Evolutionary conservation across 2,113 vertebrate species (phyloP), one percentile per base, ranked within the genome.

Genomic region (Chaetorhynchus papuensis): DNA sequence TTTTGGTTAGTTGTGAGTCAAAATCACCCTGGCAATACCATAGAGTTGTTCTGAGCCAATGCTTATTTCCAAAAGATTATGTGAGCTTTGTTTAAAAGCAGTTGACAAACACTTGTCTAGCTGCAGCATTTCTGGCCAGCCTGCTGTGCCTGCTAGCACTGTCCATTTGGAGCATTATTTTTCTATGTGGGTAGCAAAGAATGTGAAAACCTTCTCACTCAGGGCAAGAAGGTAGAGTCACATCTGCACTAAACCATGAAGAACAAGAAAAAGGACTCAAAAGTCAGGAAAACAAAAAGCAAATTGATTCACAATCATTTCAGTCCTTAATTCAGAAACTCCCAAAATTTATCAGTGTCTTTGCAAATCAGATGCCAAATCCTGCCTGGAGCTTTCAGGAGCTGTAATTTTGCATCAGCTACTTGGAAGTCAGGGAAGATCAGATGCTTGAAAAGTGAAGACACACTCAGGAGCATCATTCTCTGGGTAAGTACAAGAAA

Each of bases 331-430:
- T 71, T 77, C 59, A 70, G 54, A 74, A 83, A 49, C 42, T 12
- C 20, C 10, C n/a, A 6, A 49, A 45, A 79, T 45, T 50, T 87
- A 27, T 59, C 41, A 24, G 13, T 47, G 44, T 33, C 50, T 89
- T 89, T 87, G 30, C 44, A 90, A 87, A 54, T 63, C 26, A 27
- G 31, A 69, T 57, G 21, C 14, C 54, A 86, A 80, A 77, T 65
- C 45, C 22, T 33, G 4, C 39, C n/a, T 42, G 1, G 1, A 56
- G 50, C 17, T 30, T 57, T 75, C 6, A 1, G 59, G 20, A 87
- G 19, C 45, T 80, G 44, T 53, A 61, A 44, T 0, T 0, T 30
- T 82, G 15, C 27, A 37, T 45, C 0, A 0, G 60, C 60, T 63
- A 9, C 15, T 59, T 76, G 27, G 30, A 49, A 82, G 56, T 47